These are phyloP conservation scores for Neodontobutis hainanensis DNA, from an alignment of 2,113 vertebrate genomes.

Conservation along the genomic window DNA sequence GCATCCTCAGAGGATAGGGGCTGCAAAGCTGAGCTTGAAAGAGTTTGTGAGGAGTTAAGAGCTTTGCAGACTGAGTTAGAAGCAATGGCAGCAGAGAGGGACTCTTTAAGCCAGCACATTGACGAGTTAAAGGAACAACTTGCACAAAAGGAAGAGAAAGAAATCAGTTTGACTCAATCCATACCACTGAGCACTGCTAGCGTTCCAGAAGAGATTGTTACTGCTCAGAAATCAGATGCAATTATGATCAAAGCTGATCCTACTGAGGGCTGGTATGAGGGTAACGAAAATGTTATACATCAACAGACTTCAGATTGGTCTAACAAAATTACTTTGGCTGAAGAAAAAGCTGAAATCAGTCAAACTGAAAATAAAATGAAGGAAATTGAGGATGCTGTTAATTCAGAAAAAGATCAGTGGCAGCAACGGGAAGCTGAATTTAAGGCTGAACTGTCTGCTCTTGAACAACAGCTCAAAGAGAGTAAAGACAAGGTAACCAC, in stretches of 20 bases:
- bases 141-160: constrained; percentile 57
- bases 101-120: constrained; percentile 61
- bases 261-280: constrained; percentile 21
- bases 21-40: constrained; percentile 58
- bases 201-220: constrained; percentile 53
- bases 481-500: constrained; percentile 46
- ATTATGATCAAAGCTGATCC: constrained; percentile 34
- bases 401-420: constrained; percentile 62
- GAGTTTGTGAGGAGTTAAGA: constrained; percentile 57
- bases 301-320: constrained; percentile 8
- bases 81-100: constrained; percentile 51
- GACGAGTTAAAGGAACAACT: constrained; percentile 72
- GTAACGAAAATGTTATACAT: constrained; percentile 3
- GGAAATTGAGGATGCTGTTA: constrained; percentile 62
- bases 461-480: constrained; percentile 53
- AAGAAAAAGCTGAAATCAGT: constrained; percentile 38
- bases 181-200: constrained; percentile 1
- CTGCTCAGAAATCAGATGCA: constrained; percentile 41
- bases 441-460: constrained; percentile 40
- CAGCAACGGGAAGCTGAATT: constrained; percentile 51
- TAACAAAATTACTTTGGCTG: constrained; percentile 6
- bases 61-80: constrained; percentile 65
- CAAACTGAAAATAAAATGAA: constrained; percentile 41
- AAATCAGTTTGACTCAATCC: constrained; percentile 26
- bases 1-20: constrained; percentile 44